Evolutionary conservation across 2,888 invertebrate genomes (phyloP).

Genomic region (Galerucella pusilla): DNA sequence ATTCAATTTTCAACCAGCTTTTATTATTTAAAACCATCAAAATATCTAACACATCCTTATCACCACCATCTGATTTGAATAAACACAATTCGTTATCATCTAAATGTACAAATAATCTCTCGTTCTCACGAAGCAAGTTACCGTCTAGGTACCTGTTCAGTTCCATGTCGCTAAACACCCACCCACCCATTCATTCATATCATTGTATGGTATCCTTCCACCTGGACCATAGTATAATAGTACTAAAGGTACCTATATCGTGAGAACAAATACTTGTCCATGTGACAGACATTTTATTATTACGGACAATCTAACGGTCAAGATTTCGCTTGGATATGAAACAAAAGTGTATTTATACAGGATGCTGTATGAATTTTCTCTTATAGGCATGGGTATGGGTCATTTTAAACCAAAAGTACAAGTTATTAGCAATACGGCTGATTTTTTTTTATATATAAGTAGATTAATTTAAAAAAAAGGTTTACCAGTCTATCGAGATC

Average conservation of each 20-base stretch:
- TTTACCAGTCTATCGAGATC: too few species aligned
- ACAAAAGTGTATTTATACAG: background rate
- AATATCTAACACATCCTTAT: constrained; percentile 10
- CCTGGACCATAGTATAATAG: constrained; percentile 35
- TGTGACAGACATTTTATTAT: constrained; percentile 1
- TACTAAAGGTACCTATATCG: constrained; percentile 19
- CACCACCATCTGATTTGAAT: constrained; percentile 31
- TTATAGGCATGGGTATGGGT: too few species aligned
- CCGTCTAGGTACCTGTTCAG: constrained; percentile 38
- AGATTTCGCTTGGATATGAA: background rate
- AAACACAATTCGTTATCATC: constrained; percentile 34
- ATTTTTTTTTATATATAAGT: too few species aligned
- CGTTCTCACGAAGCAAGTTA: constrained; percentile 39
- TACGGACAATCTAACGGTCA: background rate
- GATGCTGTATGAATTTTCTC: background rate
- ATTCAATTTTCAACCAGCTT: background rate
- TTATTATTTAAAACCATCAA: constrained; percentile 10
- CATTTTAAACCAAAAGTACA: too few species aligned
- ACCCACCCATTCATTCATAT: constrained; percentile 53
- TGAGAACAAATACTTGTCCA: constrained; percentile 29
- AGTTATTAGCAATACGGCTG: too few species aligned
- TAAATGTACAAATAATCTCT: constrained; percentile 39
- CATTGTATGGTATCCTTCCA: constrained; percentile 40
- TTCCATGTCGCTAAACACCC: constrained; percentile 40
- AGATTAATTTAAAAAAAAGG: too few species aligned